Base-by-base conservation (phyloP, 2,797 vertebrate species). In the Natrix natrix region DNA sequence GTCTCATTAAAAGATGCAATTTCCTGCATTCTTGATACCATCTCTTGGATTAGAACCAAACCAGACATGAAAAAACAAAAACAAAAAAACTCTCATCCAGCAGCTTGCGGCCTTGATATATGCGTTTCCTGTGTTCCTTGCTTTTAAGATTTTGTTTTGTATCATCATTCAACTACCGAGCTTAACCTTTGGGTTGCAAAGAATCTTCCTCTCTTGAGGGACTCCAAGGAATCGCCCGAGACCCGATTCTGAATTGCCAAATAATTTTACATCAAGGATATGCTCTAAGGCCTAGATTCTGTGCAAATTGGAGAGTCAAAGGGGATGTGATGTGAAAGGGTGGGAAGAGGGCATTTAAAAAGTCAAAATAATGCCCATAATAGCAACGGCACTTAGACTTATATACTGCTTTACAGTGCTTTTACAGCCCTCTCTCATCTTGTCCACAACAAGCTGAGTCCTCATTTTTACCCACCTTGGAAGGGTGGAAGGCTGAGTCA, bases 1-100 rank as follows among this genome's bases (percentile, higher is more conserved):
- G 61, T 61, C 91, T 94, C 89, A 57, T 92, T 94, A 92, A 90
- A 92, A 91, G 86, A 91, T 91, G 91, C 91, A 88, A 92, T 94
- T 91, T 94, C 93, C 93, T 88, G 93, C 91, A 88, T 91, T 92
- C 89, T 37, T 92, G 91, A 94, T 92, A 63, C 54, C 37, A 54
- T 91, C 92, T 91, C 89, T 54, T 59, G 66, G 87, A 91, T 94
- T 92, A 92, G 92, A 90, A 59, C 37, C 63, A 91, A 86, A n/a
- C 28, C 32, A 66, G 66, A 69, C 88, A 54, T 90, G 37, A 43
- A 59, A 52, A 60, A 55, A 56, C 32, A 37, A 52, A 52, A 74
- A 74, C 43, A 56, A 48, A 37, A 74, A 17, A 74, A 14, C 8
- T 52, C 89, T 56, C 52, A 66, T 90, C 57, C 63, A 90, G 83